Base-by-base conservation (phyloP, 2,113 vertebrate genomes). In the Erinaceus europaeus region DNA sequence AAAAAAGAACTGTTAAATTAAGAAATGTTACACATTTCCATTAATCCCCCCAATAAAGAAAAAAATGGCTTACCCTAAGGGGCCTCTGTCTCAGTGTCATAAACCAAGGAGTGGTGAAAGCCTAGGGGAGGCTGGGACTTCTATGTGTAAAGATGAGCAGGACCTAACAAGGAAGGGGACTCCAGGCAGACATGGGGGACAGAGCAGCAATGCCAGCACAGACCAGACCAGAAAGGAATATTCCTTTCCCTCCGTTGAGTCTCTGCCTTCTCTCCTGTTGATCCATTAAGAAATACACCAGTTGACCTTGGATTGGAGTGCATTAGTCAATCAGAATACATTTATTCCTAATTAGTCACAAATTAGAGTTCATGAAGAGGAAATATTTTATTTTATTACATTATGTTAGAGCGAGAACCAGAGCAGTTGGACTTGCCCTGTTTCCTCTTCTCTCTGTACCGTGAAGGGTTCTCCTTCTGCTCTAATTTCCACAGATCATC, bases 401-500 rank as follows among this genome's bases (percentile, higher is more conserved):
- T 42, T 20, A 2, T 21, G 4, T 69, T 76, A 55, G 42, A 59
- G 46, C 53, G 55, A 90, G 62, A 82, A 67, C 6, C 52, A 36
- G 20, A 34, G 32, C 62, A 64, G n/a, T 4, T n/a, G n/a, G n/a
- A n/a, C n/a, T n/a, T n/a, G n/a, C n/a, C n/a, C n/a, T n/a, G n/a
- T n/a, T n/a, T n/a, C n/a, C 1, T 13, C 5, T 1, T 76, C 52
- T 15, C 40, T 17, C 18, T 36, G 3, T 82, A 36, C 21, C 42
- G 62, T 46, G 0, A 72, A 36, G 20, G 10, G 32, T 67, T 79
- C 68, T 74, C 27, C 40, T 90, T 78, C 69, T 32, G 73, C 14
- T 48, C 74, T 34, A 50, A 89, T 72, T 82, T 68, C 57, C 84
- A 87, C 69, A 82, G n/a, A 74, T 85, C 69, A 85, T 72, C 62